Conservation (phyloP, 2,797 vertebrate genomes). For the Anisognathus igniventris region DNA sequence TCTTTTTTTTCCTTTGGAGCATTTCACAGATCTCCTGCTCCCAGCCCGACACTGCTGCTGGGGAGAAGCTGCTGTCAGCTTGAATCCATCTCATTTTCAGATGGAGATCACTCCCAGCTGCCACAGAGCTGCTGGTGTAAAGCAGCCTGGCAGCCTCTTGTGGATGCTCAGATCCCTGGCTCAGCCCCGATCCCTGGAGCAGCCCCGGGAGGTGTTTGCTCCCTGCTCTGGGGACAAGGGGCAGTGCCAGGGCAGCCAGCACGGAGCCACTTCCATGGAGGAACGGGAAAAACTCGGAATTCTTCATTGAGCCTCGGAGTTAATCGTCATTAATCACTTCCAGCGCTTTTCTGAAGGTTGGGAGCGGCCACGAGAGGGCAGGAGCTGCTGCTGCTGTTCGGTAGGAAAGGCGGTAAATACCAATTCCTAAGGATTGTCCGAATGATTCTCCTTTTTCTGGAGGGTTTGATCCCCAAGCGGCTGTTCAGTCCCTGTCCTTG, state of each 20-base stretch:
- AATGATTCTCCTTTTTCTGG: background rate
- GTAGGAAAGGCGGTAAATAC: background rate
- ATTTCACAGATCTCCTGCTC: background rate
- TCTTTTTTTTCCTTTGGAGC: background rate
- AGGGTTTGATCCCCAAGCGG: background rate
- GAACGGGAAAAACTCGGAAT: background rate
- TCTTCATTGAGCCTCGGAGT: background rate
- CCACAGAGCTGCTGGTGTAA: background rate
- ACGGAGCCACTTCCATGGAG: fast-evolving
- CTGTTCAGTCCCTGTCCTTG: fast-evolving
- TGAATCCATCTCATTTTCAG: background rate
- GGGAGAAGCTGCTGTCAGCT: background rate
- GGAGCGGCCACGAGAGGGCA: conserved; percentile 2
- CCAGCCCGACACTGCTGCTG: background rate
- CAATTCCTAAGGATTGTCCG: background rate
- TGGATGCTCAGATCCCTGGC: background rate
- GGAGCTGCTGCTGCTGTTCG: background rate
- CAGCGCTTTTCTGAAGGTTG: background rate
- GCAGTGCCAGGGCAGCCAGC: background rate
- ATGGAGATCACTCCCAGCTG: background rate
- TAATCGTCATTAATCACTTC: too few species aligned
- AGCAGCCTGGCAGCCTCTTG: background rate
- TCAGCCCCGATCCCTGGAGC: fast-evolving
- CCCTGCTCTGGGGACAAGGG: background rate
- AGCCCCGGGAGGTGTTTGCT: background rate